Evolutionary conservation across 37 sponge, comb jelly and placozoan species (phyloP).

Genomic region (Chondrosia reniformis): DNA sequence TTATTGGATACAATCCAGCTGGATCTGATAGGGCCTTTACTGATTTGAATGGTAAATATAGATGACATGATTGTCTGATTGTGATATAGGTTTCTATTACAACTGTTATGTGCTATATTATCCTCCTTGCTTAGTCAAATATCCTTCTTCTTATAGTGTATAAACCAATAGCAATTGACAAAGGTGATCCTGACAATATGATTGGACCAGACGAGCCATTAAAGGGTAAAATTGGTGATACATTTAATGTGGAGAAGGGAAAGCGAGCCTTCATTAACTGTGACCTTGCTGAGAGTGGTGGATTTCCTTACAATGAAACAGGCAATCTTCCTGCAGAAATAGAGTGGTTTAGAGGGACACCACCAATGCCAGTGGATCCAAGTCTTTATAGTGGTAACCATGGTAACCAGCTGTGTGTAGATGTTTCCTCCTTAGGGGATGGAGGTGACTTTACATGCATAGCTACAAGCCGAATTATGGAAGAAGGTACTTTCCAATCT

Average conservation of each 20-base stretch:
- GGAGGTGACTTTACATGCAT: neutral
- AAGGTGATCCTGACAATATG: neutral
- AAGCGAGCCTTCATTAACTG: slow-evolving; percentile 17
- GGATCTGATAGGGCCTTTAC: neutral
- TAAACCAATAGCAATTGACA: neutral
- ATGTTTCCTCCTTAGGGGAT: neutral
- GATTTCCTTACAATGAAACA: slow-evolving; percentile 5
- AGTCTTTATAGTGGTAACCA: neutral
- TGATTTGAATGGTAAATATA: neutral
- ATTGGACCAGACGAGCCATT: neutral
- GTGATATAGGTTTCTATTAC: too few species aligned
- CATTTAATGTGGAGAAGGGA: neutral
- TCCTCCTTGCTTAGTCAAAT: too few species aligned
- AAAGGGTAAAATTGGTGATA: slow-evolving; percentile 6
- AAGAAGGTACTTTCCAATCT: neutral
- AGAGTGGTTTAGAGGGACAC: slow-evolving; percentile 9
- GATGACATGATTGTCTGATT: too few species aligned
- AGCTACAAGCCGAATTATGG: neutral
- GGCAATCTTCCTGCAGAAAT: neutral
- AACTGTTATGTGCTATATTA: too few species aligned
- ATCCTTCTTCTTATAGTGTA: neutral
- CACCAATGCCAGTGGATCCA: neutral
- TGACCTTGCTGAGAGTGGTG: slow-evolving; percentile 1
- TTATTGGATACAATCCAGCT: slow-evolving; percentile 9
- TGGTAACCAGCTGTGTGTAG: slow-evolving; percentile 20